Conservation (phyloP, 2,113 vertebrate species). For the Lonchura striata region DNA sequence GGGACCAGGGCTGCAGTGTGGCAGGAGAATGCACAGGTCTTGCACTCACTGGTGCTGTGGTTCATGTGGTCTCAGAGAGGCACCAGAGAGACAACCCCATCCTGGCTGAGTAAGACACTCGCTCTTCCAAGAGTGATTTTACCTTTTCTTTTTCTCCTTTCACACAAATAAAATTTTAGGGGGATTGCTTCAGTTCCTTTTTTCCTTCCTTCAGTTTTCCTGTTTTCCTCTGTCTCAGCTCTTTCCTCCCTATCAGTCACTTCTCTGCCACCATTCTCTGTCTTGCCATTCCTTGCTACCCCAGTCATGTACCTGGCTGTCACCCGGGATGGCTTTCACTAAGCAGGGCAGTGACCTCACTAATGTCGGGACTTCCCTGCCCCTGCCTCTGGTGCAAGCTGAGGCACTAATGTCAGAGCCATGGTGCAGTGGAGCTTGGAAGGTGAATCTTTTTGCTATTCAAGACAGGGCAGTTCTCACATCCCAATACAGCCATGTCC, state of each 20-base stretch:
- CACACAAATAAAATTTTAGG: neutral
- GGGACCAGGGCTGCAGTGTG: neutral
- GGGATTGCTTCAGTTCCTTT: neutral
- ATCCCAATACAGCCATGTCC: accelerated
- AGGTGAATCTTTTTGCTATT: neutral
- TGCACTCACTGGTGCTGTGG: neutral
- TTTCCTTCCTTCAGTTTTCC: neutral
- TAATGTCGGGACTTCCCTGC: accelerated
- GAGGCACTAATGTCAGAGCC: neutral
- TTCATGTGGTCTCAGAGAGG: neutral
- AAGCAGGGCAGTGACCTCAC: neutral
- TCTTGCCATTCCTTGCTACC: neutral
- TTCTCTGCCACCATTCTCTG: neutral
- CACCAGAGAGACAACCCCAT: neutral
- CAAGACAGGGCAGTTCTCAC: neutral
- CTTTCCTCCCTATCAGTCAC: neutral
- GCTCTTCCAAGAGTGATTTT: neutral
- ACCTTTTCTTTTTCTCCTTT: neutral
- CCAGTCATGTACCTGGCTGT: neutral
- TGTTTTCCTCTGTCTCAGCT: neutral
- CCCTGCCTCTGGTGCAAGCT: neutral
- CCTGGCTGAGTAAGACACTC: neutral
- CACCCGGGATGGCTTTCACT: neutral
- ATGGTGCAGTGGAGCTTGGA: accelerated
- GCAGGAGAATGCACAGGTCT: neutral